Percentiles rank a stretch among this genome's conserved stretches.
Conservation (phyloP, 2,113 vertebrate genomes). For the Rattus norvegicus region GRCr8 NC_086023.1:77186501-77187000, state of each 20-base stretch:
- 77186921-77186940: neutral
- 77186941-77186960: neutral
- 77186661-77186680: neutral
- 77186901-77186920: neutral
- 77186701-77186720: neutral
- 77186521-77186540: neutral
- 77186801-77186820: neutral
- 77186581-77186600: neutral
- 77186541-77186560: neutral
- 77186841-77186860: neutral
- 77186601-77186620: neutral
- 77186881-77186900: neutral
- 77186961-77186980: neutral
- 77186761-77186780: neutral
- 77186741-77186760: neutral
- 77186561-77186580: neutral
- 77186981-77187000: neutral
- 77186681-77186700: neutral
- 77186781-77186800: neutral
- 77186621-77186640: neutral
- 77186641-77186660: neutral
- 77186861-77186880: neutral
- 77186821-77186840: neutral
- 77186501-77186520: neutral
- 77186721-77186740: neutral